These are phyloP conservation scores for Diplodus puntazzo DNA, from an alignment of 2,797 vertebrate species.

Conservation along the genomic window DNA sequence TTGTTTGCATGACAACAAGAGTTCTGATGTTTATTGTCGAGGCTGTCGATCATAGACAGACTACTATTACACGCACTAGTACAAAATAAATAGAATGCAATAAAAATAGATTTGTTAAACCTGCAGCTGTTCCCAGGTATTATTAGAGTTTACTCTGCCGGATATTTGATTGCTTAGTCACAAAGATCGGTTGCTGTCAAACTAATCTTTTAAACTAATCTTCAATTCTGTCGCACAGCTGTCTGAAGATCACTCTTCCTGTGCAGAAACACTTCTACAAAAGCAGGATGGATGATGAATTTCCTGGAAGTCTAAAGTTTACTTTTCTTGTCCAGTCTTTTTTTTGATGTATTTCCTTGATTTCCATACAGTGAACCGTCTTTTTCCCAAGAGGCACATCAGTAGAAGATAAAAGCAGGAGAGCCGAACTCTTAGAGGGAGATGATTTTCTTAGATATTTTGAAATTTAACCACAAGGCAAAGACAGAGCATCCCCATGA, in stretches of 20 bases:
- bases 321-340: neutral
- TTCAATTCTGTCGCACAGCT: neutral
- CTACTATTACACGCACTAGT: neutral
- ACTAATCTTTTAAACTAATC: neutral
- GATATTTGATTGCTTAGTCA: neutral
- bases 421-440: constrained; percentile 9
- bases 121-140: neutral
- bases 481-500: constrained; percentile 28
- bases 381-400: neutral
- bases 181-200: neutral
- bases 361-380: constrained; percentile 17
- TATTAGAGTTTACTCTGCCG: neutral
- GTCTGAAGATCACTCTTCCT: neutral
- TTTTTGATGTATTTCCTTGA: constrained; percentile 14
- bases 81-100: neutral
- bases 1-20: neutral
- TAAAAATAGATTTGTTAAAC: neutral
- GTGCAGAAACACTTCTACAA: neutral
- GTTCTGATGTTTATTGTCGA: neutral
- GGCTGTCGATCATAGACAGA: neutral
- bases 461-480: constrained; percentile 15
- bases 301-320: constrained; percentile 19
- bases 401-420: neutral
- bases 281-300: constrained; percentile 16
- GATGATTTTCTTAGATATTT: constrained; percentile 17